Base-by-base conservation (phyloP, 1,140 invertebrate species). In the Nylanderia fulva region DNA sequence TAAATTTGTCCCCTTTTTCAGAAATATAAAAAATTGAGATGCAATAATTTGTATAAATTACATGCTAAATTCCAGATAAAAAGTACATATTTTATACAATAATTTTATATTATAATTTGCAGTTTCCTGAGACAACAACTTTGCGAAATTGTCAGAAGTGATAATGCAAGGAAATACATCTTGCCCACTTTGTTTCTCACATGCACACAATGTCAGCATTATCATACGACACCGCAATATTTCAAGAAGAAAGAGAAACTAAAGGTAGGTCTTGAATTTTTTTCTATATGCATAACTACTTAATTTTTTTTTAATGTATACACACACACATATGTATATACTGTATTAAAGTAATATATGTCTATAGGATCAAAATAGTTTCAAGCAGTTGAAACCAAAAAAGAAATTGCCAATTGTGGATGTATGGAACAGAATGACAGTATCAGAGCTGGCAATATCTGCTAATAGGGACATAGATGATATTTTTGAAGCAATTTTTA, bases 361-460 rank as follows among this genome's bases (percentile, higher is more conserved):
- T 29, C n/a, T 9, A 33, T 75, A 24, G 48, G 69, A 58, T 13
- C 24, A 13, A 13, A 68, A 9, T 54, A 72, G 1, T 18, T 48
- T n/a, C 24, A 76, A 9, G 64, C 72, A 69, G 27, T 39, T 52
- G 56, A 88, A 88, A 66, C 7, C 33, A 15, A 90, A 68, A 48
- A 95, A 95, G 74, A 92, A 91, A 71, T 84, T 69, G 4, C 91
- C 94, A 87, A 92, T 96, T 18, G 92, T 97, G 7, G 95, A 96
- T 74, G 94, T 98, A 79, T 98, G 98, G 98, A 95, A 95, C 66
- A 96, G 97, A 89, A 98, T 98, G 95, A 98, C 96, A 13, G 96
- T 98, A 0, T 83, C 91, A 61, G 96, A 98, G 91, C 93, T 99
- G 85, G 96, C 97, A 29, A 90, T 95, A 69, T 94, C 96, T 0